phyloP scores from a whole-genome alignment of 2,888 invertebrate genomes.

The Eudemis profundana region DNA sequence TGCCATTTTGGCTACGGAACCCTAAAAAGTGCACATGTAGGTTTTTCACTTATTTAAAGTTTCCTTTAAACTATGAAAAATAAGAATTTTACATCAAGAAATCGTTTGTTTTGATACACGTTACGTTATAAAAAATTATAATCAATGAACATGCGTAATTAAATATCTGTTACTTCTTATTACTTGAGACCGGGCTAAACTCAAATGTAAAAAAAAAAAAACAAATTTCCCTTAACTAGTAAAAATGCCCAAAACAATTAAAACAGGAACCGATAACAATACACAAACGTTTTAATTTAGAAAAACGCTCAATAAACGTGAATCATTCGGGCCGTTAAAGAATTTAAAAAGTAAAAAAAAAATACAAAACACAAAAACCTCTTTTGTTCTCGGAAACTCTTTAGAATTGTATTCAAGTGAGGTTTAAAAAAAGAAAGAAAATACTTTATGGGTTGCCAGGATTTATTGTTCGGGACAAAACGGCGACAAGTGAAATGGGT shows the following conservation, averaged over 20 bases:
- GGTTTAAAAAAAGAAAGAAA: conserved; percentile 39
- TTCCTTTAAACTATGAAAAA: too few relatives aligned
- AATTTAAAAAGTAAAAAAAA: conserved; percentile 33
- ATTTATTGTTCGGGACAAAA: conserved; percentile 40
- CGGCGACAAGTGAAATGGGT: conserved; percentile 40
- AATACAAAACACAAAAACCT: conserved; percentile 33
- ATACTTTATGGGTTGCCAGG: conserved; percentile 36
- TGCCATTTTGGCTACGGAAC: too few relatives aligned
- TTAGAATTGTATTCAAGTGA: conserved; percentile 40
- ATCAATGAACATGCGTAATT: too few relatives aligned
- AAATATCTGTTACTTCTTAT: too few relatives aligned
- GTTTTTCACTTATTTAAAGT: too few relatives aligned
- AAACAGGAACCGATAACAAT: conserved; percentile 24
- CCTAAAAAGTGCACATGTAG: too few relatives aligned
- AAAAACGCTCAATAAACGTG: conserved; percentile 22
- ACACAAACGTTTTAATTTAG: conserved; percentile 30
- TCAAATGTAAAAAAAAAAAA: too few relatives aligned
- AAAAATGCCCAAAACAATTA: neutral
- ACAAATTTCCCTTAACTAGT: too few relatives aligned
- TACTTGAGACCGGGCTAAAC: too few relatives aligned
- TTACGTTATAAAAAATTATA: too few relatives aligned
- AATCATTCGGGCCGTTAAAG: conserved; percentile 28
- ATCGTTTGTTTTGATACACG: too few relatives aligned
- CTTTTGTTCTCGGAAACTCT: conserved; percentile 35
- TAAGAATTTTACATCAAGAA: too few relatives aligned